Evolutionary conservation across 2,888 invertebrate genomes (phyloP).

Genomic region (Drosophila lacicola): DNA sequence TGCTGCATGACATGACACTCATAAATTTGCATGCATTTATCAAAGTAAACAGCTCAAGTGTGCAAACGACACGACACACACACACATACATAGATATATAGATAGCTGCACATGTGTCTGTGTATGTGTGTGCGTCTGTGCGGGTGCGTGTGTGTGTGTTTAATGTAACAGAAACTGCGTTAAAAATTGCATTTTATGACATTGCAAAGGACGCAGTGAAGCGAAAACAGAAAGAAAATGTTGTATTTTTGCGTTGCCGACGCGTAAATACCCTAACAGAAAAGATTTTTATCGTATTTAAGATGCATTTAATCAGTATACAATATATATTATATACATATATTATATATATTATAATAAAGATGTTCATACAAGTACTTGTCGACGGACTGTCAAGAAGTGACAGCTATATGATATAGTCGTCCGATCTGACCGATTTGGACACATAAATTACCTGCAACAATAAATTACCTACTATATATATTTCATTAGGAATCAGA

Average conservation of each 20-base stretch:
- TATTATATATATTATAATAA: no score
- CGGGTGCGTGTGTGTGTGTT: not conserved
- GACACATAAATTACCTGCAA: no score
- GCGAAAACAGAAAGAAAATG: not conserved
- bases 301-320: no score
- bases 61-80: slow-evolving; percentile 11
- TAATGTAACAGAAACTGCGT: slow-evolving; percentile 3
- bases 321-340: no score
- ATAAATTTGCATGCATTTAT: slow-evolving; percentile 40
- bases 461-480: no score
- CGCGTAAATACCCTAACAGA: not conserved
- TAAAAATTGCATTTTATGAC: slow-evolving; percentile 16
- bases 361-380: no score
- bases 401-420: no score
- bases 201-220: slow-evolving; percentile 19
- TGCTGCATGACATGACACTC: slow-evolving; percentile 12
- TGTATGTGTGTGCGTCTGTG: not conserved
- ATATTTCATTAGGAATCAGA: no score
- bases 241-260: not conserved
- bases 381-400: no score
- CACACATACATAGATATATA: not conserved
- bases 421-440: no score
- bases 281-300: no score
- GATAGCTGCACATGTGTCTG: not conserved
- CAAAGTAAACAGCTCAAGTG: slow-evolving; percentile 6